phyloP scores from a whole-genome alignment of 2,113 vertebrate genomes.

The Quiscalus mexicanus region DNA sequence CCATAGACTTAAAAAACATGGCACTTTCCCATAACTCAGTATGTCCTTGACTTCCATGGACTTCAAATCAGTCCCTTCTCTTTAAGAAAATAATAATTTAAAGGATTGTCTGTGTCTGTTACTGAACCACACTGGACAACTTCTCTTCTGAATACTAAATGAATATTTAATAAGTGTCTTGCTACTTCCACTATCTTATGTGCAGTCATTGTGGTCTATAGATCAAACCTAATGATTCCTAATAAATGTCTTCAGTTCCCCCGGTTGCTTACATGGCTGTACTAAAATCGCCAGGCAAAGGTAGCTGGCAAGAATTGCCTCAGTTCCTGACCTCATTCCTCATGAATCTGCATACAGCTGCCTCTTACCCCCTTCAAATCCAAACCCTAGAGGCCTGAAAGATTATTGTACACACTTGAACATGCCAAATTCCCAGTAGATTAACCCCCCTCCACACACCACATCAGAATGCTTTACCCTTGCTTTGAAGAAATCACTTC shows the following conservation, averaged over 20 bases:
- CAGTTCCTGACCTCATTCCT: conserved; percentile 12
- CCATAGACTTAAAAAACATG: neutral
- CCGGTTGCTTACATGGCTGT: neutral
- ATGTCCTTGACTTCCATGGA: neutral
- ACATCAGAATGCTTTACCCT: neutral
- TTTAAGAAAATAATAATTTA: neutral
- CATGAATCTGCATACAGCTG: conserved; percentile 28
- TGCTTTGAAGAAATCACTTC: conserved; percentile 31
- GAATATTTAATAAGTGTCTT: neutral
- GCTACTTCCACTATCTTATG: neutral
- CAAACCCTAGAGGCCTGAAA: conserved; percentile 21
- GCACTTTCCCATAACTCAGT: neutral
- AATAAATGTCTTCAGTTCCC: neutral
- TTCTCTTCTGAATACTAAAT: neutral
- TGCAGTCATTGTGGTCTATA: neutral
- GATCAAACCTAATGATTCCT: neutral
- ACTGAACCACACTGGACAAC: neutral
- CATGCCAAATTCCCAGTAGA: neutral
- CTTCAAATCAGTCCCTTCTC: neutral
- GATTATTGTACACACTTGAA: neutral
- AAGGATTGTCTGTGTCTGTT: neutral
- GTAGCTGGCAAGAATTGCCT: conserved; percentile 15
- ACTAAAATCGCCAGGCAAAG: conserved; percentile 35
- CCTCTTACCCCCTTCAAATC: conserved; percentile 22
- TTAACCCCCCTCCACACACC: neutral